Base-by-base conservation (phyloP, 2,113 vertebrate genomes). In the Laticauda colubrina region DNA sequence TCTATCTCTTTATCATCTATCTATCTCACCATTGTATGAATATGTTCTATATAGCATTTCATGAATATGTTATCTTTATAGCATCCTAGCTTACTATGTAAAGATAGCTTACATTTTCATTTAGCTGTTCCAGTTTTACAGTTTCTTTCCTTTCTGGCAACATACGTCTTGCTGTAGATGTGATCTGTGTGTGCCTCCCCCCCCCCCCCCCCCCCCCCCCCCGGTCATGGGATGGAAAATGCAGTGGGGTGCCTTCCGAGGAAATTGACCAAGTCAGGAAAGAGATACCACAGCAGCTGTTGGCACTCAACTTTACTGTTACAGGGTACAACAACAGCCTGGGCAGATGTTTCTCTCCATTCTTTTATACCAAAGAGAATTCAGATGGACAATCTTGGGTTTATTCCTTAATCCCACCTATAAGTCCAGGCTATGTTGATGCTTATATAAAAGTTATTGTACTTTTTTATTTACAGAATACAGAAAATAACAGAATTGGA, bases 141-240 rank as follows among this genome's bases (percentile, higher is more conserved):
- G 14, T 69, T 69, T n/a, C 14, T 64, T 14, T 5, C 57, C 29
- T 69, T 69, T 69, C 29, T 69, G 29, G 11, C 29, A 69, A 69
- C 61, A 69, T n/a, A 15, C 5, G 11, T 69, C 4, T 69, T n/a
- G 61, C 11, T 69, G 29, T 69, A 29, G 61, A 69, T 0, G 5
- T 69, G 4, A 69, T 51, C 48, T 51, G 8, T 69, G 1, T 69
- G 29, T 26, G 23, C n/a, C n/a, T n/a, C n/a, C n/a, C n/a, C n/a
- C n/a, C n/a, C n/a, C 34, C 34, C 1, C 0, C 45, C 45, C 45
- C 0, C 5, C 8, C 24, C 9, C 9, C 24, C 1, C 24, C 9
- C 9, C 59, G 2, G 61, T n/a, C 61, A 69, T 69, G 61, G 3
- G 61, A n/a, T n/a, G 29, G 29, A 69, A 69, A 29, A 69, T 69